Evolutionary conservation across 2,888 invertebrate species (phyloP).

Genomic region (Lycaena phlaeas): DNA sequence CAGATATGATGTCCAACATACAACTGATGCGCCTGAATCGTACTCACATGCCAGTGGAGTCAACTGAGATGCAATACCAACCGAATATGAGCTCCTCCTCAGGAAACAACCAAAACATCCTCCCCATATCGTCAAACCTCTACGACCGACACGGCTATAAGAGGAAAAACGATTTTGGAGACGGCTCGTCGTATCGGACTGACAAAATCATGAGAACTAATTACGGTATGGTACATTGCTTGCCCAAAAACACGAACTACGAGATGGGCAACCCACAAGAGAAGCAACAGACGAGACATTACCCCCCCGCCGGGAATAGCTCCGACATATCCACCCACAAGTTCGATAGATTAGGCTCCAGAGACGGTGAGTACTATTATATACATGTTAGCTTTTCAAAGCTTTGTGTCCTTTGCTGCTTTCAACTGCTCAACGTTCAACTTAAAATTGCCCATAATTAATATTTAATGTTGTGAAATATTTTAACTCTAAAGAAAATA

Average conservation of each 20-base stretch:
- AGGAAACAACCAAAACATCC: slow-evolving; percentile 35
- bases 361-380: slow-evolving; percentile 57
- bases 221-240: slow-evolving; percentile 46
- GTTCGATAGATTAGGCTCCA: slow-evolving; percentile 53
- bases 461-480: neutral
- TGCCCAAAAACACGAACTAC: slow-evolving; percentile 42
- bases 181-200: slow-evolving; percentile 46
- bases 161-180: slow-evolving; percentile 56
- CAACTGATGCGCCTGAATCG: slow-evolving; percentile 48
- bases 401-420: slow-evolving; percentile 23
- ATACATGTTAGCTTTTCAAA: slow-evolving; percentile 9
- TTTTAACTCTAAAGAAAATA: neutral
- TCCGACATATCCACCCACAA: slow-evolving; percentile 40
- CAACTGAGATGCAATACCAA: slow-evolving; percentile 53
- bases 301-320: slow-evolving; percentile 40
- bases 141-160: slow-evolving; percentile 56
- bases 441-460: neutral
- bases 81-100: slow-evolving; percentile 38
- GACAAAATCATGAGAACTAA: slow-evolving; percentile 59
- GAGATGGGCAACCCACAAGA: slow-evolving; percentile 40
- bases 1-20: slow-evolving; percentile 53
- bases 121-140: slow-evolving; percentile 48
- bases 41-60: slow-evolving; percentile 48
- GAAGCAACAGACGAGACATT: slow-evolving; percentile 42
- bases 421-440: slow-evolving; percentile 4